Conservation (phyloP, 1,140 invertebrate species). For the Bathynomus jamesi region DNA sequence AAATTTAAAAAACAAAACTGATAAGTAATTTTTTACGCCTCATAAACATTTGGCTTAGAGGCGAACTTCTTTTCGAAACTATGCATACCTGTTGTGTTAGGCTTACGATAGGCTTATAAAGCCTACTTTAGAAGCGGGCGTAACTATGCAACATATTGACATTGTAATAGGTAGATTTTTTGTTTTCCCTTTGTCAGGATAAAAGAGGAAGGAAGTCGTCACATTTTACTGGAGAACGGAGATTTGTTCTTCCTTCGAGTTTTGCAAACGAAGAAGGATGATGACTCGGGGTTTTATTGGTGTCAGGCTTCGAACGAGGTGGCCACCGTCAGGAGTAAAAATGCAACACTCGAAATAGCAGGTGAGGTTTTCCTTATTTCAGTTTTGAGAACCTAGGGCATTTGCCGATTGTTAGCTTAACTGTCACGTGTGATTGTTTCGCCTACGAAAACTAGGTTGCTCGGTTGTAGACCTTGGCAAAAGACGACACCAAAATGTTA, state of each 20-base stretch:
- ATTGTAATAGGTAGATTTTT: background rate
- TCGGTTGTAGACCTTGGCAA: too few relatives aligned
- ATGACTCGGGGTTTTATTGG: constrained; percentile 85
- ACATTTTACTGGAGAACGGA: constrained; percentile 9
- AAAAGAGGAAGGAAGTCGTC: background rate
- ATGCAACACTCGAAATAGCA: constrained; percentile 87
- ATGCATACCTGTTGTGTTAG: background rate
- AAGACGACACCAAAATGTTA: too few relatives aligned
- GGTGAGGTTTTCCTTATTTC: constrained; percentile 48
- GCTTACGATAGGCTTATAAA: too few relatives aligned
- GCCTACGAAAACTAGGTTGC: too few relatives aligned
- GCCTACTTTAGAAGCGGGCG: too few relatives aligned
- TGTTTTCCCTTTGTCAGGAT: background rate
- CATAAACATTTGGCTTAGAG: background rate
- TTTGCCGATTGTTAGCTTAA: background rate
- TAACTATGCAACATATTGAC: background rate
- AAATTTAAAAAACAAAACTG: too few relatives aligned
- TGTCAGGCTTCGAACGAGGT: constrained; percentile 83
- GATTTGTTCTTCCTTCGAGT: constrained; percentile 19
- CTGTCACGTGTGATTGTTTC: background rate
- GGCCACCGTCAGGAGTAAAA: constrained; percentile 72
- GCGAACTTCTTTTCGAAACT: background rate
- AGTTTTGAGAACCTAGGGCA: background rate
- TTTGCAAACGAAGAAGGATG: constrained; percentile 76
- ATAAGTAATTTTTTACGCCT: too few relatives aligned